Base-by-base conservation (phyloP, 2,113 vertebrate species). In the Garra rufa region DNA sequence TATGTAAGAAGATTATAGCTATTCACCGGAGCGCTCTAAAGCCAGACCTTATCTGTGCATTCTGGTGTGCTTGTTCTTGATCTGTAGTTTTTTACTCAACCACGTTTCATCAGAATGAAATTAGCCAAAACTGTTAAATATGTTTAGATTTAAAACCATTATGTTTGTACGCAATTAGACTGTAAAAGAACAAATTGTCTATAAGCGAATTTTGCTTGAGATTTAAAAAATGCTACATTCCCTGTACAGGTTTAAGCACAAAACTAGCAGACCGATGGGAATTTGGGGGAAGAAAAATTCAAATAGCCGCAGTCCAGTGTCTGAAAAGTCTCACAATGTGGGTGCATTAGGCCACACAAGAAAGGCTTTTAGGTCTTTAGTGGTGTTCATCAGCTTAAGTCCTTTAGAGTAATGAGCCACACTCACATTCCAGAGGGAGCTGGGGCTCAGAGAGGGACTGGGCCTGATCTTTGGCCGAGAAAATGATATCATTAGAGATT, bases 401-500 rank as follows among this genome's bases (percentile, higher is more conserved):
- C 57, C 30, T 86, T 87, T 81, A 77, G 81, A 85, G 79, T 84
- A 86, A 85, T 89, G 81, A 89, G 73, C 84, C 55, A 87, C 83
- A 82, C 83, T 88, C 79, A 75, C 89, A 90, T 91, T 91, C 88
- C 89, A 67, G 79, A 65, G 77, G 57, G 81, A 86, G 78, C 41
- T 76, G 76, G 73, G 75, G 69, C 44, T 85, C 76, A 44, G 71
- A 84, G 44, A 73, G 80, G 85, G 44, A 88, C 79, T 52, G 70
- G 83, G 73, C 83, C 83, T 84, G 70, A 88, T 83, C 86, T 89
- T 83, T 75, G 69, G 61, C 63, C 9, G 76, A 79, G 87, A 91
- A 91, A 88, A 79, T 88, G 88, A 90, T 81, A 87, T 86, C 85
- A 88, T 88, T 87, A 76, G 87, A 43, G 88, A 89, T 89, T 87